Evolutionary conservation across 2,797 vertebrate genomes (phyloP).

Genomic region (Crypturellus tataupa): DNA sequence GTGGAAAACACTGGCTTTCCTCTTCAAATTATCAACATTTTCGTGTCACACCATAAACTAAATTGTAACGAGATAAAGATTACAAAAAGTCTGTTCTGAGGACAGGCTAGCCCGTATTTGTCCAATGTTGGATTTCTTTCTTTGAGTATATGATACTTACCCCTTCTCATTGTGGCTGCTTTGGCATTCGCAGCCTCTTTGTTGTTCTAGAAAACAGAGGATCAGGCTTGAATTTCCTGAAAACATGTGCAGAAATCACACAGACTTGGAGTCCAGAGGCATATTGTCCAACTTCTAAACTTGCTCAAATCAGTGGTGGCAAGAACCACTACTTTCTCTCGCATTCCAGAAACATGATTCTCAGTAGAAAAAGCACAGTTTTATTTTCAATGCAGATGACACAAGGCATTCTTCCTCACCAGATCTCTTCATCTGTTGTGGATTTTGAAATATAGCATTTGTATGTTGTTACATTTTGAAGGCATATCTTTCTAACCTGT

Average conservation of each 20-base stretch:
- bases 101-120: not conserved
- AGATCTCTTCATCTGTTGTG: not conserved
- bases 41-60: not conserved
- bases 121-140: not conserved
- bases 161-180: not conserved
- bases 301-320: not conserved
- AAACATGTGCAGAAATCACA: not conserved
- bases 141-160: conserved; percentile 14
- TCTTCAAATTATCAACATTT: not conserved
- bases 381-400: not conserved
- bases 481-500: conserved; percentile 15
- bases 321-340: not conserved
- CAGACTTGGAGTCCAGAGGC: not conserved
- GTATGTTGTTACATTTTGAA: not conserved
- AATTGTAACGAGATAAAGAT: not conserved
- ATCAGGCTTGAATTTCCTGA: not conserved
- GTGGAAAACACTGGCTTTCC: not conserved
- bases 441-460: not conserved
- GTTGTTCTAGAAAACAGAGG: not conserved
- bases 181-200: conserved; percentile 9
- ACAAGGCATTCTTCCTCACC: not conserved
- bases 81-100: conserved; percentile 2
- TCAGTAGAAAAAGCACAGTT: not conserved
- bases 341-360: not conserved
- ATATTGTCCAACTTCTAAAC: not conserved